Percentiles rank a stretch among this genome's conserved stretches.
Conservation (phyloP, 37 sponge, comb jelly and placozoan species). For the Diacarnus erythraeanus region DNA sequence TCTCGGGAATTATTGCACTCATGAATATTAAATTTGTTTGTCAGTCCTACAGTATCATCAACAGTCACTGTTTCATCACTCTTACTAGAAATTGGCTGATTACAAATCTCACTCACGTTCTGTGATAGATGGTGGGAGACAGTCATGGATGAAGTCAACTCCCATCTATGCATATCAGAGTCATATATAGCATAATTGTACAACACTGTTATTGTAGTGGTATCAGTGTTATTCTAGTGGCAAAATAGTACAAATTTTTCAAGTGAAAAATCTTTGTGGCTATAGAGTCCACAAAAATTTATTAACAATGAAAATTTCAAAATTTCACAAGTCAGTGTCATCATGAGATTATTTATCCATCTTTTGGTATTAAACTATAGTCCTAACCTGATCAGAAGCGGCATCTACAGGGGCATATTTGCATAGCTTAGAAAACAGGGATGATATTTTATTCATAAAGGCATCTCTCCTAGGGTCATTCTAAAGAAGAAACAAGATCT, state of each 20-base stretch:
- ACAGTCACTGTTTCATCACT: neutral
- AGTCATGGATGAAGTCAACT: conserved; percentile 46
- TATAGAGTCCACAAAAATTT: too few relatives aligned
- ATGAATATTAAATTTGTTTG: too few relatives aligned
- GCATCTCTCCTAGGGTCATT: conserved; percentile 40
- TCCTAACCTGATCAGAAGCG: conserved; percentile 71
- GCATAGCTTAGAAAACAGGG: conserved; percentile 49
- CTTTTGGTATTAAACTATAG: neutral
- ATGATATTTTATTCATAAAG: conserved; percentile 51
- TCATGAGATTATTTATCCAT: too few relatives aligned
- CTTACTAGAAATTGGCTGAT: too few relatives aligned
- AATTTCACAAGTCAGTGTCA: too few relatives aligned
- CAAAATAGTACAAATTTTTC: too few relatives aligned
- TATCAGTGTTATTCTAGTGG: too few relatives aligned
- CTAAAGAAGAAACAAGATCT: conserved; percentile 9
- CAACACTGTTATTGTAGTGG: too few relatives aligned
- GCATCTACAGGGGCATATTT: conserved; percentile 62
- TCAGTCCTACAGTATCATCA: neutral
- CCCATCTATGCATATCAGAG: conserved; percentile 50
- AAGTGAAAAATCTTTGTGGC: too few relatives aligned
- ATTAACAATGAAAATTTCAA: too few relatives aligned
- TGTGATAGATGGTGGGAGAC: conserved; percentile 74
- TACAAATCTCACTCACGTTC: conserved; percentile 37
- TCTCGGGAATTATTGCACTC: too few relatives aligned
- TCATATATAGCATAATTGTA: neutral